Conservation (phyloP, 2,113 vertebrate species). For the Sminthopsis crassicaudata region DNA sequence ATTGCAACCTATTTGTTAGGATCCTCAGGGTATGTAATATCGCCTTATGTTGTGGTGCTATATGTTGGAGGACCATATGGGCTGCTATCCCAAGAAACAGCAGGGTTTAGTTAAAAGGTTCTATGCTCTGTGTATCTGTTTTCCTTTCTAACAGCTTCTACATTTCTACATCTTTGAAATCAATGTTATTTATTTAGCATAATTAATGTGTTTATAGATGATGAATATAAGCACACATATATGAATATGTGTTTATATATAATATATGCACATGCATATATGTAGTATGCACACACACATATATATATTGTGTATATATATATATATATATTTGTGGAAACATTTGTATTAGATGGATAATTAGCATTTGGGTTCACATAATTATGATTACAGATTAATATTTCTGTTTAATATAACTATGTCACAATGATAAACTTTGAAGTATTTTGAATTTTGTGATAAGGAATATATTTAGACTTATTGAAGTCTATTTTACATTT, state of each 20-base stretch:
- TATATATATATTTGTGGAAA: slow-evolving; percentile 9
- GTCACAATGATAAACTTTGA: not conserved
- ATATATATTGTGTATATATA: slow-evolving; percentile 14
- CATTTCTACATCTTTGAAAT: not conserved
- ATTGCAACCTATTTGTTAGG: not conserved
- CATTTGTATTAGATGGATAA: not conserved
- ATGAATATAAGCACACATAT: not conserved
- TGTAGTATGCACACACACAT: too few relatives aligned
- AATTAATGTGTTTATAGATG: not conserved
- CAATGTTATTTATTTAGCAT: slow-evolving; percentile 24
- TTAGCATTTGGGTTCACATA: not conserved
- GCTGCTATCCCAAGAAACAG: slow-evolving; percentile 53
- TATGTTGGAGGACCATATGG: slow-evolving; percentile 33
- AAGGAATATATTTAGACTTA: not conserved
- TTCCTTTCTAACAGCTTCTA: not conserved
- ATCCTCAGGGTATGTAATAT: not conserved
- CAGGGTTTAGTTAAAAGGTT: slow-evolving; percentile 44
- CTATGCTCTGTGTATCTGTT: not conserved
- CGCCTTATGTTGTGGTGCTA: slow-evolving; percentile 7
- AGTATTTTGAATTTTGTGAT: slow-evolving; percentile 10
- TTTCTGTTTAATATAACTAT: not conserved
- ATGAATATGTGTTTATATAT: not conserved
- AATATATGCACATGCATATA: not conserved
- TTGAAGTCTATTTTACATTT: not conserved
- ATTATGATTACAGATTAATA: slow-evolving; percentile 8